A percentile compares a stretch with the other conserved stretches of the same genome.
phyloP scores from a whole-genome alignment of 2,113 vertebrate species.

The Pholis gunnellus region DNA sequence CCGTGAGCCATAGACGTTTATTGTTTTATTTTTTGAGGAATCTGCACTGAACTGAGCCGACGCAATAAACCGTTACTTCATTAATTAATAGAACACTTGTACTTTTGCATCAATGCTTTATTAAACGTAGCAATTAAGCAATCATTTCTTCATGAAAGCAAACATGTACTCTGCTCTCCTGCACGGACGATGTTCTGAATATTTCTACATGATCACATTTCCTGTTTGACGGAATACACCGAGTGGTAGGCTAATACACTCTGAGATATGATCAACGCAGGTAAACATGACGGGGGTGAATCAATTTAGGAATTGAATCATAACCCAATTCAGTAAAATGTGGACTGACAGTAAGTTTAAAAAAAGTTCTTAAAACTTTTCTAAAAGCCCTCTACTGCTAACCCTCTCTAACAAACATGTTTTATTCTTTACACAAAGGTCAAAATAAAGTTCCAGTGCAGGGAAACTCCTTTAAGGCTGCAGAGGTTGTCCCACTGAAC shows the following conservation, averaged over 20 bases:
- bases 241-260: not conserved
- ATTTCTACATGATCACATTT: conserved; percentile 30
- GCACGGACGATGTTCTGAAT: not conserved
- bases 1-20: conserved; percentile 21
- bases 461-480: conserved; percentile 55
- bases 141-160: conserved; percentile 10
- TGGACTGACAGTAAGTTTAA: conserved; percentile 12
- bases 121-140: conserved; percentile 31
- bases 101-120: conserved; percentile 16
- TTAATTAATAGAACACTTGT: conserved; percentile 29
- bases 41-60: conserved; percentile 29
- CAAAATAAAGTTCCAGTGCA: conserved; percentile 42
- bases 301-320: not conserved
- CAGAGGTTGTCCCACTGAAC: conserved; percentile 69
- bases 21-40: conserved; percentile 42
- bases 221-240: not conserved
- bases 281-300: not conserved
- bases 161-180: conserved; percentile 13
- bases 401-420: conserved; percentile 1
- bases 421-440: not conserved
- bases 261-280: not conserved
- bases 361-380: conserved; percentile 53
- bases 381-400: not conserved
- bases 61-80: conserved; percentile 11
- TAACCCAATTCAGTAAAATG: not conserved